Percentiles rank a stretch among this genome's conserved stretches.
phyloP scores from a whole-genome alignment of 2,797 vertebrate genomes.

The Rallus crepitans region DNA sequence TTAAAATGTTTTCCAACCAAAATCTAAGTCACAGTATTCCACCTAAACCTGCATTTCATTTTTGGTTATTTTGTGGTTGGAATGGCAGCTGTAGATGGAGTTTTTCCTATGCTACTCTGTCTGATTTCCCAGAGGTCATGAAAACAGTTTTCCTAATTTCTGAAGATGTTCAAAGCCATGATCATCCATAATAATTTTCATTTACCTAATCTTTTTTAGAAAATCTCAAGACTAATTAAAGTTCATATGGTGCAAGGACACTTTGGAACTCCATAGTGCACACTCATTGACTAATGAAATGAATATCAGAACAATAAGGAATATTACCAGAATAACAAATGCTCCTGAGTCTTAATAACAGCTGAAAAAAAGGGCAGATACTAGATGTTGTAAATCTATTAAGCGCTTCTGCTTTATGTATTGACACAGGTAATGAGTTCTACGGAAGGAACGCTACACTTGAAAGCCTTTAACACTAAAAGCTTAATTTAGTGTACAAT shows the following conservation, averaged over 20 bases:
- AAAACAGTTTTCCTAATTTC: neutral
- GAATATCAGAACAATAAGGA: constrained; percentile 28
- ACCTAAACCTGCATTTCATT: neutral
- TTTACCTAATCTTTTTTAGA: neutral
- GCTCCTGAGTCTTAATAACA: constrained; percentile 23
- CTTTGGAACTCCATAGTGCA: neutral
- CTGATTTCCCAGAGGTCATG: neutral
- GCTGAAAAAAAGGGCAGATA: neutral
- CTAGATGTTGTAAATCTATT: constrained; percentile 51
- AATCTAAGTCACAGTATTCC: neutral
- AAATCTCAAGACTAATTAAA: constrained; percentile 33
- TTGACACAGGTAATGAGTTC: constrained; percentile 67
- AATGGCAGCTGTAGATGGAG: neutral
- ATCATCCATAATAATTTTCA: neutral
- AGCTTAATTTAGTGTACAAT: constrained; percentile 73
- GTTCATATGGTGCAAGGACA: neutral
- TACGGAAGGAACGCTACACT: constrained; percentile 44
- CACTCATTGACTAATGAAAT: constrained; percentile 9
- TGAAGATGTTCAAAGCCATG: neutral
- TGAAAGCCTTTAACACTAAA: constrained; percentile 70
- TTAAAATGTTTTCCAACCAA: neutral
- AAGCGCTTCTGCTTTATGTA: constrained; percentile 52
- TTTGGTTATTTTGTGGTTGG: neutral
- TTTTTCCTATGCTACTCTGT: neutral
- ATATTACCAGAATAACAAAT: constrained; percentile 42